Conservation (phyloP, 1,140 invertebrate species). For the Ectropis grisescens region DNA sequence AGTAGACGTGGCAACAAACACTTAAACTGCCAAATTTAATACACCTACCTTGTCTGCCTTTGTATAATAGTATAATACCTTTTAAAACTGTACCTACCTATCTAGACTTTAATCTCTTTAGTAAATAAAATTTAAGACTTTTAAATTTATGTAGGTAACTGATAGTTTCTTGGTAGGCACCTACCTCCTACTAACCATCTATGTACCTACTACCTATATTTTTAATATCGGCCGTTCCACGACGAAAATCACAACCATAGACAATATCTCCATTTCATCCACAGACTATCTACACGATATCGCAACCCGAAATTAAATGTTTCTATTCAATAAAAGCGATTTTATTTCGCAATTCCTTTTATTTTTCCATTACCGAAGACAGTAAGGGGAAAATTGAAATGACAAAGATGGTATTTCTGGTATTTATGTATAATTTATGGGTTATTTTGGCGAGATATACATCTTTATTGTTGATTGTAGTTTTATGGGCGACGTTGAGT, state of each 20-base stretch:
- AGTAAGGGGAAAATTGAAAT: slow-evolving; percentile 19
- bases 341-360: slow-evolving; percentile 22
- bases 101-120: no score
- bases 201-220: no score
- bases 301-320: slow-evolving; percentile 16
- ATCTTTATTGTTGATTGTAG: slow-evolving; percentile 11
- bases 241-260: slow-evolving; percentile 2
- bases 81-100: no score
- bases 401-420: slow-evolving; percentile 15
- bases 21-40: no score
- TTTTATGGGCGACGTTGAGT: no score
- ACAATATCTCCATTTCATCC: slow-evolving; percentile 30
- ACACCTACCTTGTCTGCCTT: no score
- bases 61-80: no score
- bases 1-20: no score
- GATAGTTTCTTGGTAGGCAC: no score
- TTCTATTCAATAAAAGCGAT: slow-evolving; percentile 34
- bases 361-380: slow-evolving; percentile 26
- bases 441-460: slow-evolving; percentile 21
- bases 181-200: no score
- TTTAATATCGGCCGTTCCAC: slow-evolving; percentile 2
- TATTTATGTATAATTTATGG: slow-evolving; percentile 28
- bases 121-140: no score
- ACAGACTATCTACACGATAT: slow-evolving; percentile 24
- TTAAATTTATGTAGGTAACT: no score